Evolutionary conservation across 2,888 invertebrate genomes (phyloP).

Genomic region (Balanococcus diminutus): DNA sequence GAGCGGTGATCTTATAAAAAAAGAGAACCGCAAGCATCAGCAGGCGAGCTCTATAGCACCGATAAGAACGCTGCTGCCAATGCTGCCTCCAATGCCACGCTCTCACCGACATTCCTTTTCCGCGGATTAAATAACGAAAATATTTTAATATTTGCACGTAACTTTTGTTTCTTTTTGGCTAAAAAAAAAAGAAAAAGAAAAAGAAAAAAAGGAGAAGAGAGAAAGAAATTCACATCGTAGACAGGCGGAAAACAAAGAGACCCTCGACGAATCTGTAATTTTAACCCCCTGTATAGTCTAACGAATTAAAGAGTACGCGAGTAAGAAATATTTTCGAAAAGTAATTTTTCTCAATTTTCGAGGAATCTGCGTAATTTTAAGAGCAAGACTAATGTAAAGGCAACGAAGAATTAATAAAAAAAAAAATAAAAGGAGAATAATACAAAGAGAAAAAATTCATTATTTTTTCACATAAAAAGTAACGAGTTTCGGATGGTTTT

Average conservation of each 20-base stretch:
- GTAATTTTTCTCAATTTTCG: constrained; percentile 19
- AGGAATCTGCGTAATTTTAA: not conserved
- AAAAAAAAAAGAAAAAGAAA: too few relatives aligned
- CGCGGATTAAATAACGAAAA: not conserved
- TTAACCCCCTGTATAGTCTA: not conserved
- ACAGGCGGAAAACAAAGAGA: not conserved
- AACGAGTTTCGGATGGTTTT: constrained; percentile 21
- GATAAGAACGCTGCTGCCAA: not conserved
- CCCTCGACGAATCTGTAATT: not conserved
- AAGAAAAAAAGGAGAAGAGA: not conserved
- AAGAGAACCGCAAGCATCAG: not conserved
- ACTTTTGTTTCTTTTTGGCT: not conserved
- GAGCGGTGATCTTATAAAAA: not conserved
- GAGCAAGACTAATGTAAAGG: not conserved
- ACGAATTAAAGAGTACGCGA: too few relatives aligned
- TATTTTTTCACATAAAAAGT: constrained; percentile 19
- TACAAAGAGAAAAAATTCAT: constrained; percentile 30
- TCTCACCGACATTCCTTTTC: not conserved
- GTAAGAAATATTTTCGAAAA: not conserved
- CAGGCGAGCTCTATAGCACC: not conserved
- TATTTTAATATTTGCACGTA: constrained; percentile 22
- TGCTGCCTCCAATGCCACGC: not conserved
- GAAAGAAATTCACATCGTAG: not conserved
- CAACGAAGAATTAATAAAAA: constrained; percentile 23
- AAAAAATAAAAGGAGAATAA: not conserved